Evolutionary conservation across 23 tunicate genomes (phyloP), one percentile per base, ranked within the genome.

Genomic region (Phallusia fumigata): DNA sequence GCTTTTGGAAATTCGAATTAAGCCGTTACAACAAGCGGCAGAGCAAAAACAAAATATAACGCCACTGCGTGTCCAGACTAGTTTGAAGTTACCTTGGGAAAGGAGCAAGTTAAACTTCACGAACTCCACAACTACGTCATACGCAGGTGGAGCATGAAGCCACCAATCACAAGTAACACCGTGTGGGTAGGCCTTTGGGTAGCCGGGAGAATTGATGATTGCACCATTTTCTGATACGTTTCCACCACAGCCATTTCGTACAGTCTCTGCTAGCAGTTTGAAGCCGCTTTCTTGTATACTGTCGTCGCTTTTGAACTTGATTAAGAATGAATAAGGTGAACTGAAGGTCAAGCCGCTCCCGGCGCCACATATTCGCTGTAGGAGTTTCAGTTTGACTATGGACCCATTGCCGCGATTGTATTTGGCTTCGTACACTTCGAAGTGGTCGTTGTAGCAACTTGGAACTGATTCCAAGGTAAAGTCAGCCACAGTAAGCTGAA

Each of bases 101-200:
- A 40, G 26, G 22, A 22, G 28, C 15, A 91, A 77, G 19, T 78
- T 86, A 0, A 91, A 53, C 77, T 91, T 86, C 51, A 24, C 52
- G 74, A 91, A 91, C 33, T 83, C 84, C 15, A 91, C 79, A 19
- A 86, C 88, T 0, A 91, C 73, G 12, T 33, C 74, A 53, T 76
- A 91, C 6, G 79, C 88, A 30, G 74, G 35, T 33, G 86, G 90
- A 0, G 87, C 84, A 32, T n/a, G 16, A 26, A 91, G 86, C 28
- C 44, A 69, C 96, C 96, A 91, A 21, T 77, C 77, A 53, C 96
- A 91, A 36, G 82, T 82, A 3, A 91, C 26, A 11, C 89, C 87
- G 6, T 80, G 47, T 36, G 35, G 40, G 36, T 91, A 91, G 28
- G 76, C 22, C 12, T 18, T 79, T 0, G 96, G 96, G 65, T 82